phyloP scores from a whole-genome alignment of 1,140 invertebrate genomes.

The Polyergus mexicanus region DNA sequence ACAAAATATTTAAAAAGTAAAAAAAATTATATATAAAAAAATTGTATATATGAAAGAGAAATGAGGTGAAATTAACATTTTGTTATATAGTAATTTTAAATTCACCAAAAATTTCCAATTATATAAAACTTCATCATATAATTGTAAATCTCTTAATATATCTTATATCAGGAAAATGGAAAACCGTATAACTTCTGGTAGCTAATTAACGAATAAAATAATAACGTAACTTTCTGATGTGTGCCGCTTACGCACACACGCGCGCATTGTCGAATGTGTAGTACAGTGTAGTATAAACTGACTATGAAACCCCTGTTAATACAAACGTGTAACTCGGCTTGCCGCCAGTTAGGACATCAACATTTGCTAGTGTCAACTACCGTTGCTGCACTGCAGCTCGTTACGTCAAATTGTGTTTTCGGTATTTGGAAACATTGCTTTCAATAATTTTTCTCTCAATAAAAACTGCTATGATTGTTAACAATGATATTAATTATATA shows the following conservation, averaged over 20 bases:
- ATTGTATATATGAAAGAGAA: too few relatives aligned
- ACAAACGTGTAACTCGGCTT: slow-evolving; percentile 46
- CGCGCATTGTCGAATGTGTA: neutral
- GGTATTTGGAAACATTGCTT: slow-evolving; percentile 12
- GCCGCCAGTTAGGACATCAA: slow-evolving; percentile 43
- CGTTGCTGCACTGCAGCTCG: slow-evolving; percentile 37
- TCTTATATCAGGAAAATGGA: neutral
- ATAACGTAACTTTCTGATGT: neutral
- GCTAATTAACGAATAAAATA: slow-evolving; percentile 27
- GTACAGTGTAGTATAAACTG: slow-evolving; percentile 18
- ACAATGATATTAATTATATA: neutral
- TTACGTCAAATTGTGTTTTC: slow-evolving; percentile 37
- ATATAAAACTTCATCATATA: neutral
- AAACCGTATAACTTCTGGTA: neutral
- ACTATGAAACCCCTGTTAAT: slow-evolving; percentile 26
- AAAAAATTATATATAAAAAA: too few relatives aligned
- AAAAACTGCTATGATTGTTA: neutral
- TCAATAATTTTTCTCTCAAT: neutral
- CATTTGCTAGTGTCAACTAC: neutral
- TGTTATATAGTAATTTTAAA: too few relatives aligned
- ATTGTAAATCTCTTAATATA: neutral
- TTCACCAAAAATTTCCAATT: too few relatives aligned
- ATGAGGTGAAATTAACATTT: too few relatives aligned
- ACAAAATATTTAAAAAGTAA: too few relatives aligned
- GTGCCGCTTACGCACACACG: neutral